Evolutionary conservation across 2,113 vertebrate genomes (phyloP), one percentile per base, ranked within the genome.

Genomic region (Malaclemys terrapin): DNA sequence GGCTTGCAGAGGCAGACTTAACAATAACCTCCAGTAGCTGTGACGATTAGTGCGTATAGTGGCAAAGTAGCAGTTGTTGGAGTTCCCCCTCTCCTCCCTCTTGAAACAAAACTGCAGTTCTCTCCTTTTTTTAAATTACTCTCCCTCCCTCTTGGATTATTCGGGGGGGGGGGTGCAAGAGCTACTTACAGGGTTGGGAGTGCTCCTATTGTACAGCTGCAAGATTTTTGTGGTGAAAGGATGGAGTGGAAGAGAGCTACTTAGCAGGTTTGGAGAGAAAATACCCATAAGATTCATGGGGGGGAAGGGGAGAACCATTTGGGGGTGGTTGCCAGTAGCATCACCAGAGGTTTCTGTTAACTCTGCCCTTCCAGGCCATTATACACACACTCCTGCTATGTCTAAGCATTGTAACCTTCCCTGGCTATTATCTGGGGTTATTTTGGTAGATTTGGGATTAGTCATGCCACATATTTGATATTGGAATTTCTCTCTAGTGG

Each of bases 401-500:
- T 94, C 93, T 59, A 91, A 95, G 94, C 84, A 95, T 83, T 75
- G 29, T 50, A 57, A 88, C 65, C 96, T 96, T 96, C 95, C 92
- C 94, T 45, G 93, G 79, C 27, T 92, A 93, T 94, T 94, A 97
- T 95, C 90, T 38, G 45, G 57, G 45, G 47, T 81, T 96, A 95
- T 95, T 97, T 95, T 97, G 89, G 4, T 97, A 92, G 93, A 97
- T 89, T 93, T 92, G 93, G 82, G 89, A 92, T 8, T 81, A 94
- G 89, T 92, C 96, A 82, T 87, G 89, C 85, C 96, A 96, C 11
- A 1, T 95, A 97, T 96, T 95, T 97, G 97, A 97, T 97, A 96
- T 95, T 95, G 95, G 93, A 94, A 95, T 89, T 90, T 93, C 92
- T 97, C 96, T 96, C 89, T 96, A 96, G 95, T 96, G 97, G 96